phyloP scores from a whole-genome alignment of 2,113 vertebrate species.

The Notarius quadriscutis region DNA sequence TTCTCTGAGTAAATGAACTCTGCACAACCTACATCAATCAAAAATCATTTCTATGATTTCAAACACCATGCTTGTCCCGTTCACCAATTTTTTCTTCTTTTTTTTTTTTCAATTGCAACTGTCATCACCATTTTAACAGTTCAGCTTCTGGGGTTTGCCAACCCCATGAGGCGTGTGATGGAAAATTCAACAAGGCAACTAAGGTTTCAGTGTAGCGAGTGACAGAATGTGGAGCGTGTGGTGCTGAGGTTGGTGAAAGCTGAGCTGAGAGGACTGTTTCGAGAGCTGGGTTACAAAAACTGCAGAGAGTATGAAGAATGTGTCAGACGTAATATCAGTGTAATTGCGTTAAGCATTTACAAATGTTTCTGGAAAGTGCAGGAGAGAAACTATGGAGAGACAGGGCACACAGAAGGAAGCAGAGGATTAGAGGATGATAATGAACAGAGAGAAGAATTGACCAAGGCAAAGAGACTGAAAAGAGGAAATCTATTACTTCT shows the following conservation, averaged over 20 bases:
- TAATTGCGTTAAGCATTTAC: neutral
- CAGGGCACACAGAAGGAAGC: no score
- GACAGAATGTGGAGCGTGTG: conserved; percentile 29
- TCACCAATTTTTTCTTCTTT: conserved; percentile 1
- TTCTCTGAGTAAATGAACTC: neutral
- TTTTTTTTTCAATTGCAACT: conserved; percentile 27
- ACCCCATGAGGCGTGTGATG: conserved; percentile 1
- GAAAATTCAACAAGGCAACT: conserved; percentile 33
- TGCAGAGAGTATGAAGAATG: neutral
- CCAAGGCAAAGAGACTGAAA: neutral
- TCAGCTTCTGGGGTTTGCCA: neutral
- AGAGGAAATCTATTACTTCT: neutral
- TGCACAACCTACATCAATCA: neutral
- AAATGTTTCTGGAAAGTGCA: neutral
- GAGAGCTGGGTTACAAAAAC: neutral
- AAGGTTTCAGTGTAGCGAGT: conserved; percentile 24
- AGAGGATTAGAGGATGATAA: neutral
- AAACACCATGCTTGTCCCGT: neutral
- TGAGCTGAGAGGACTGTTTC: neutral
- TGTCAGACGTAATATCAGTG: neutral
- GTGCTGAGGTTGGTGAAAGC: conserved; percentile 28
- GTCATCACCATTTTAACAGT: conserved; percentile 11
- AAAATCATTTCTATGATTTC: neutral
- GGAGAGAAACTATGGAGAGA: neutral
- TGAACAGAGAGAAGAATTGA: neutral